Evolutionary conservation across 92 coral and sea anemone species (phyloP).

Genomic region (Parazoanthus swiftii): DNA sequence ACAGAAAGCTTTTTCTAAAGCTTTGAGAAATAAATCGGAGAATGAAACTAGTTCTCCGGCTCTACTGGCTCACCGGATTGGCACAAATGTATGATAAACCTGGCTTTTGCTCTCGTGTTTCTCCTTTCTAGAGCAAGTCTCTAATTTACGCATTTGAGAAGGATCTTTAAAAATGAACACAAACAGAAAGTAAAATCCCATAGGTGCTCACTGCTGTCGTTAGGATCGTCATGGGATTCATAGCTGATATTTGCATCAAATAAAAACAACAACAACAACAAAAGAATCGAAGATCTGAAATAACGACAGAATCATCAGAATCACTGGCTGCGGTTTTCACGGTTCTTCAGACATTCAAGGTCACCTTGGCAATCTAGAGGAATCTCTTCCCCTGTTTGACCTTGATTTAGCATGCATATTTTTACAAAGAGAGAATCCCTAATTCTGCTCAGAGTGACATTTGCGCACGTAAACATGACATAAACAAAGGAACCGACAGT

Average conservation of each 20-base stretch:
- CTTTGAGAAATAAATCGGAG: background rate
- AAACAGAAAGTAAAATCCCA: background rate
- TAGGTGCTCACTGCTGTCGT: background rate
- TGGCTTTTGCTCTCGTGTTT: background rate
- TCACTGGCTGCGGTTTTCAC: constrained; percentile 1
- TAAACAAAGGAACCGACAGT: background rate
- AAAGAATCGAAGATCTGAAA: background rate
- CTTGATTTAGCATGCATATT: background rate
- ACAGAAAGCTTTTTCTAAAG: background rate
- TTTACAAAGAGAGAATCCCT: background rate
- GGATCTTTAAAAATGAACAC: background rate
- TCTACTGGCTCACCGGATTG: no score
- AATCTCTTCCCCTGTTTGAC: background rate
- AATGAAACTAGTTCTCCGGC: background rate
- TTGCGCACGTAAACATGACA: constrained; percentile 27
- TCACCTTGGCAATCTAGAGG: constrained; percentile 21
- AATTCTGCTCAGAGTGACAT: background rate
- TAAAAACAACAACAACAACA: constrained; percentile 13
- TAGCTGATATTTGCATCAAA: background rate
- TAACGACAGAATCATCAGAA: background rate
- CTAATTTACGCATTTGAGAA: no score
- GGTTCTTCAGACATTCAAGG: background rate
- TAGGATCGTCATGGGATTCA: background rate
- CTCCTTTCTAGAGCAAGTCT: background rate
- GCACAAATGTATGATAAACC: no score